Evolutionary conservation across 35 echinoderm and acorn worm species (phyloP).

Genomic region (Patiria miniata): DNA sequence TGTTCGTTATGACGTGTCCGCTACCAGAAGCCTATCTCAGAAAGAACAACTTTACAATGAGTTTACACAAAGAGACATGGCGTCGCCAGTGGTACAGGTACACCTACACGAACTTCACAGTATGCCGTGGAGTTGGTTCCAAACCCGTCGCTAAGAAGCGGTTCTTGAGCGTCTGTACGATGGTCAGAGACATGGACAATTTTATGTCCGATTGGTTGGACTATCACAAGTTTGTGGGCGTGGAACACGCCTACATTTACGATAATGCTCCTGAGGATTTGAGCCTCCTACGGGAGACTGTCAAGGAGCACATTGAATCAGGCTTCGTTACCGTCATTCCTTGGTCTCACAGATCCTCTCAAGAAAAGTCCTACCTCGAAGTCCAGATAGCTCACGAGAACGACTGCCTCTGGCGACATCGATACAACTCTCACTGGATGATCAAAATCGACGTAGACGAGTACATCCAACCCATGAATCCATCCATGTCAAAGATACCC

Average conservation of each 20-base stretch:
- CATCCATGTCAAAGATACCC: slow-evolving; percentile 38
- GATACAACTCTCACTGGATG: slow-evolving; percentile 74
- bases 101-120: slow-evolving; percentile 71
- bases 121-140: slow-evolving; percentile 57
- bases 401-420: slow-evolving; percentile 86
- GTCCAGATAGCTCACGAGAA: slow-evolving; percentile 93
- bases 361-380: slow-evolving; percentile 70
- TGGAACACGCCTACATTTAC: slow-evolving; percentile 72
- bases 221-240: slow-evolving; percentile 72
- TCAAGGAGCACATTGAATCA: slow-evolving; percentile 51
- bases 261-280: slow-evolving; percentile 62
- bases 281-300: slow-evolving; percentile 44
- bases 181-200: slow-evolving; percentile 69
- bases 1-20: slow-evolving; percentile 74
- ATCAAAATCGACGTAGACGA: slow-evolving; percentile 94
- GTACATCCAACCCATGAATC: slow-evolving; percentile 87
- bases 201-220: slow-evolving; percentile 76
- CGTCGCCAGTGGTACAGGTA: slow-evolving; percentile 24
- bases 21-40: slow-evolving; percentile 22
- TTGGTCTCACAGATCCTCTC: slow-evolving; percentile 65
- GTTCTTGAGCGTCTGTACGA: slow-evolving; percentile 75
- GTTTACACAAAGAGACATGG: slow-evolving; percentile 26
- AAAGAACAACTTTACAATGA: slow-evolving; percentile 48
- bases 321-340: slow-evolving; percentile 80
- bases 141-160: slow-evolving; percentile 16